A percentile compares a stretch with the other conserved stretches of the same genome.
Conservation (phyloP, 2,888 invertebrate species). For the Drosophila leonis region DNA sequence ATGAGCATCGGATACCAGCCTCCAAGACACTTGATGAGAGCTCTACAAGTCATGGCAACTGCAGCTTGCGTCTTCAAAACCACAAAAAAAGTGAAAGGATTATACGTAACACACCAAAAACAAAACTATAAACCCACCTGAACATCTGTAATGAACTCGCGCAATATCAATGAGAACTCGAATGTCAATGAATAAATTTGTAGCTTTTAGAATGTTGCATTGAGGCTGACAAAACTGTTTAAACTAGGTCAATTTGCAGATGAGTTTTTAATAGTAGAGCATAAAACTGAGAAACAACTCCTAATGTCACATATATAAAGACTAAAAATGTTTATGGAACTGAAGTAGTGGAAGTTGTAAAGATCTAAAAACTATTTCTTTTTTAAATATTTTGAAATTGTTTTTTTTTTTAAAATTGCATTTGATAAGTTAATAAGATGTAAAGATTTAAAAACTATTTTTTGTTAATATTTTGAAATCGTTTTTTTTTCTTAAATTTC, state of each 20-base stretch:
- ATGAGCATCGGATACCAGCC: slow-evolving; percentile 50
- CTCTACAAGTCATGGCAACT: slow-evolving; percentile 50
- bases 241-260: slow-evolving; percentile 9
- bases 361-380: too few species aligned
- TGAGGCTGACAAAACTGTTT: background rate
- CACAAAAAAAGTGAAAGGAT: slow-evolving; percentile 73
- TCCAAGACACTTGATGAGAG: slow-evolving; percentile 47
- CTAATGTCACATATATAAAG: background rate
- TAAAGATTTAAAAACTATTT: too few species aligned
- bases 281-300: background rate
- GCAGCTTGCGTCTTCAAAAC: slow-evolving; percentile 35
- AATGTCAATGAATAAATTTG: slow-evolving; percentile 20
- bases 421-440: background rate
- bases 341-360: background rate
- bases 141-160: slow-evolving; percentile 15
- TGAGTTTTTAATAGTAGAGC: slow-evolving; percentile 1
- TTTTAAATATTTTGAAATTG: background rate
- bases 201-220: slow-evolving; percentile 37
- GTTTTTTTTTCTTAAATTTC: background rate
- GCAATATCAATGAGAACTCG: slow-evolving; percentile 49
- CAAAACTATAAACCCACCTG: background rate
- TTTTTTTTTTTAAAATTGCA: background rate
- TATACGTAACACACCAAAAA: slow-evolving; percentile 23
- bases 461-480: background rate
- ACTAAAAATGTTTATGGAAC: background rate